These are phyloP conservation scores for Cepaea nemoralis DNA, from an alignment of 1,140 invertebrate species.

Conservation along the genomic window DNA sequence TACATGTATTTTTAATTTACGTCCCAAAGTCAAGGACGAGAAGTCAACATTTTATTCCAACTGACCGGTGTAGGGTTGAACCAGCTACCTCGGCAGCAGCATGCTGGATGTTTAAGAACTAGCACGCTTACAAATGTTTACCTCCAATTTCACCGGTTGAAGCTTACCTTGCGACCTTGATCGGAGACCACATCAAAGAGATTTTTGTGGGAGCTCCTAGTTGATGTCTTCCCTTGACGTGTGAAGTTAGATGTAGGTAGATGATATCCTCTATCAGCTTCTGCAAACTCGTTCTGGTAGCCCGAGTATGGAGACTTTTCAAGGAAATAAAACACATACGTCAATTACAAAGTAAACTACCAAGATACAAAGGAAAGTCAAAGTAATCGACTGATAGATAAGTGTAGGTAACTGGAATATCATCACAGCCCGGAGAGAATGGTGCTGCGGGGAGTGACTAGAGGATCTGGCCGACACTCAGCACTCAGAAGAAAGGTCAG, in stretches of 20 bases:
- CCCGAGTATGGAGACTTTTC: not conserved
- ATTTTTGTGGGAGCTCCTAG: conserved; percentile 18
- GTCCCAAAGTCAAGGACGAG: too few relatives aligned
- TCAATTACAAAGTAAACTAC: not conserved
- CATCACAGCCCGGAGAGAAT: not conserved
- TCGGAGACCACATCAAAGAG: not conserved
- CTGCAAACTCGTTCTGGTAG: not conserved
- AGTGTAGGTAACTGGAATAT: not conserved
- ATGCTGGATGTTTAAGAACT: too few relatives aligned
- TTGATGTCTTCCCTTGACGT: not conserved
- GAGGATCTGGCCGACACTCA: not conserved
- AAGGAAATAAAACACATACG: not conserved
- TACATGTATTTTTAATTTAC: too few relatives aligned
- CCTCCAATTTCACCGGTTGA: too few relatives aligned
- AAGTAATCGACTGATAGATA: not conserved
- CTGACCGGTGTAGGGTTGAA: too few relatives aligned
- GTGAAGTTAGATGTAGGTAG: not conserved
- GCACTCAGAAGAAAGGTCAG: too few relatives aligned
- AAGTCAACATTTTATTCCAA: too few relatives aligned
- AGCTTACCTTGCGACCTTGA: too few relatives aligned
- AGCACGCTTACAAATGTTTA: too few relatives aligned
- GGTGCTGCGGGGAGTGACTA: not conserved
- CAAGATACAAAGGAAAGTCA: too few relatives aligned
- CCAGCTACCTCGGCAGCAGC: too few relatives aligned
- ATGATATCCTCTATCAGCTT: not conserved